Evolutionary conservation across 2,888 invertebrate species (phyloP).

Genomic region (Chrysolina oricalcia): DNA sequence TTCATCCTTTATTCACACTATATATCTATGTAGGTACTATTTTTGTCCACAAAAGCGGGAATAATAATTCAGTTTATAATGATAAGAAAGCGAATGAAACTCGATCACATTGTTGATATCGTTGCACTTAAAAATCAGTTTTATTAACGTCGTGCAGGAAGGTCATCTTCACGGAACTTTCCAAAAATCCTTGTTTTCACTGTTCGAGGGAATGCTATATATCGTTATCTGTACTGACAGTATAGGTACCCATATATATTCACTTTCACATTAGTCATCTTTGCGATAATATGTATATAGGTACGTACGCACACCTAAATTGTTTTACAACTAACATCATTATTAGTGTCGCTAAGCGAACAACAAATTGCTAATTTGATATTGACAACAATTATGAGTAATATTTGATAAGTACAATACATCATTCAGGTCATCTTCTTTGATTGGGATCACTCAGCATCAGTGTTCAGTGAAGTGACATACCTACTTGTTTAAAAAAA

Average conservation of each 20-base stretch:
- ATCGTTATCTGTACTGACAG: constrained; percentile 1
- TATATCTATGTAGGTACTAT: no score
- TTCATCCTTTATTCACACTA: no score
- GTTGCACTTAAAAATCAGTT: not conserved
- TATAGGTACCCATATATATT: not conserved
- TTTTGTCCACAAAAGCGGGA: no score
- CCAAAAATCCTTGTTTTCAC: constrained; percentile 4
- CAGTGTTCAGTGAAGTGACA: no score
- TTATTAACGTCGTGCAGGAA: not conserved
- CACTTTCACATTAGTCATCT: constrained; percentile 16
- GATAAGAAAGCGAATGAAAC: no score
- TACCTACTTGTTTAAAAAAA: no score
- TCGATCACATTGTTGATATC: not conserved
- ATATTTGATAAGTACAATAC: not conserved
- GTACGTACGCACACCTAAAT: not conserved
- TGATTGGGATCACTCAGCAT: no score
- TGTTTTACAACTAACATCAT: not conserved
- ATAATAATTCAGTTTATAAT: no score
- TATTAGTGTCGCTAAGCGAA: not conserved
- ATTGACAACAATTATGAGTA: not conserved
- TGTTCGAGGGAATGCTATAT: not conserved
- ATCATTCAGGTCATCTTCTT: no score
- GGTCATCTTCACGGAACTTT: constrained; percentile 5
- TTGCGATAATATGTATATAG: constrained; percentile 17
- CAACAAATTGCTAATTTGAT: not conserved